phyloP scores from a whole-genome alignment of 1,140 invertebrate species.

The Lepeophtheirus salmonis region DNA sequence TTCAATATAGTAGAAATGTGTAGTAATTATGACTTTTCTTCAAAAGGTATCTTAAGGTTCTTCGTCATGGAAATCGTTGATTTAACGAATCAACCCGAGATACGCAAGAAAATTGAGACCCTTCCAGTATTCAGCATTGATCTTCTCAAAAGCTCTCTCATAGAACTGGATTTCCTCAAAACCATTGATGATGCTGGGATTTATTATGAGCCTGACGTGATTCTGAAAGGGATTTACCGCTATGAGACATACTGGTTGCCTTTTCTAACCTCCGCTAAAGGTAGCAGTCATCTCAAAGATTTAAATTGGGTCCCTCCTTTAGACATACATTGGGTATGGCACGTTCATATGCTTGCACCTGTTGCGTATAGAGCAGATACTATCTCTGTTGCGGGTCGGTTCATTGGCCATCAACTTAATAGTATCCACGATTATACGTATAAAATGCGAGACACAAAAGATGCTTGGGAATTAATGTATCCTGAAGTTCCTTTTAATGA shows the following conservation, averaged over 20 bases:
- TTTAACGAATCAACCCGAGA: no score
- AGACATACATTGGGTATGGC: slow-evolving; percentile 21
- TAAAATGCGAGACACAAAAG: slow-evolving; percentile 14
- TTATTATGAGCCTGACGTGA: neutral
- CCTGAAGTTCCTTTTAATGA: slow-evolving; percentile 21
- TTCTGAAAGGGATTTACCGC: neutral
- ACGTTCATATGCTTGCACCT: slow-evolving; percentile 20
- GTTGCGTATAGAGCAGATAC: slow-evolving; percentile 18
- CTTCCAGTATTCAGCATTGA: no score
- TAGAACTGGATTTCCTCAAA: slow-evolving; percentile 4
- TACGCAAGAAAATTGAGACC: no score
- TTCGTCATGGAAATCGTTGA: no score
- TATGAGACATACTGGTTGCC: slow-evolving; percentile 5
- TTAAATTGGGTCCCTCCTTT: slow-evolving; percentile 3
- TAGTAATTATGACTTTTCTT: no score
- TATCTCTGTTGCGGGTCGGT: neutral
- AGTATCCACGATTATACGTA: neutral
- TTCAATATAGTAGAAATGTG: no score
- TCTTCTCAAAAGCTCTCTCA: no score
- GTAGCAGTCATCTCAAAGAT: neutral
- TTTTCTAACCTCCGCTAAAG: neutral
- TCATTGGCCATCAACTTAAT: slow-evolving; percentile 14
- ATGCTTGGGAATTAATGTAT: slow-evolving; percentile 21
- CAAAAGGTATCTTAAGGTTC: no score
- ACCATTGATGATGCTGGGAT: neutral